Conservation (phyloP, 1,140 invertebrate species). For the Formica exsecta region DNA sequence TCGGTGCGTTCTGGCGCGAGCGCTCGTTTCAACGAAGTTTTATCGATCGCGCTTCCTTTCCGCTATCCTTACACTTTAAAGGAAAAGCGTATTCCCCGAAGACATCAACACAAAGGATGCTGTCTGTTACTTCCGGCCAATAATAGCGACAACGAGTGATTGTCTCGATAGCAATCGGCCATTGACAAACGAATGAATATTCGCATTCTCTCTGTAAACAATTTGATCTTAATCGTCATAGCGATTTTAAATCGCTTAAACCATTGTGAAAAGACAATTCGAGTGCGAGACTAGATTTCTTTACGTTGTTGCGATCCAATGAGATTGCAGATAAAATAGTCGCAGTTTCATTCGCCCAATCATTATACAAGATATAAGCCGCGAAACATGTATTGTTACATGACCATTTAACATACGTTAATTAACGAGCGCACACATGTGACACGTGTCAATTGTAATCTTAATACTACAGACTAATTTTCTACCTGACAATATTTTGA, state of each 20-base stretch:
- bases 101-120: slow-evolving; percentile 27
- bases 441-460: slow-evolving; percentile 21
- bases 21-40: slow-evolving; percentile 73
- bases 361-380: not conserved
- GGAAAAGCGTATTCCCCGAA: slow-evolving; percentile 44
- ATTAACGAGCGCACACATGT: not conserved
- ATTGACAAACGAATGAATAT: slow-evolving; percentile 43
- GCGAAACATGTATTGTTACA: not conserved
- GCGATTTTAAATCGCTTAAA: not conserved
- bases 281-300: not conserved
- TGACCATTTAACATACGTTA: not conserved
- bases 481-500: slow-evolving; percentile 29
- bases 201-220: not conserved
- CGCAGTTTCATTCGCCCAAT: not conserved
- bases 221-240: not conserved
- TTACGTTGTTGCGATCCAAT: too few species aligned
- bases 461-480: not conserved
- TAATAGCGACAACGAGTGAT: slow-evolving; percentile 51
- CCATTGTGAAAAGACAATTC: not conserved
- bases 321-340: not conserved
- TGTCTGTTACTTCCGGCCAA: slow-evolving; percentile 44
- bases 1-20: slow-evolving; percentile 73
- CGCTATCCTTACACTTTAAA: slow-evolving; percentile 64
- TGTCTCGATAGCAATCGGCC: slow-evolving; percentile 48
- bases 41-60: slow-evolving; percentile 69